Evolutionary conservation across 2,113 vertebrate genomes (phyloP).

Genomic region (Pluvianellus socialis): DNA sequence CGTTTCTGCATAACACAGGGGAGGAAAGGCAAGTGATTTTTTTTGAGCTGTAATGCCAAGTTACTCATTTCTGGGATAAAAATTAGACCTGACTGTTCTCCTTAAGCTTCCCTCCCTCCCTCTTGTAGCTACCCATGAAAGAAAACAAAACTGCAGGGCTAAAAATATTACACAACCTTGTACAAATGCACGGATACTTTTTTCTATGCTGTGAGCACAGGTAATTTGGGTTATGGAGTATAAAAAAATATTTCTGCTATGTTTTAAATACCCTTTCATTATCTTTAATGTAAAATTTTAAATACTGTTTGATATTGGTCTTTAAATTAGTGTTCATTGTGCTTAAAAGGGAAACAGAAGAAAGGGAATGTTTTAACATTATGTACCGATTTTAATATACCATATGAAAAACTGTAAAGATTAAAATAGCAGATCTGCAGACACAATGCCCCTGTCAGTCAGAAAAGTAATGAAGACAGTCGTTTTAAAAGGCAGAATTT

Average conservation of each 20-base stretch:
- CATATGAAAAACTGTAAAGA: background rate
- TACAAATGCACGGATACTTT: background rate
- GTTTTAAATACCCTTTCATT: background rate
- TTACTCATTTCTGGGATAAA: conserved; percentile 1
- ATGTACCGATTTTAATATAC: background rate
- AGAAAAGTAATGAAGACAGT: background rate
- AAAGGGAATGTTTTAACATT: background rate
- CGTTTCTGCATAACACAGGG: background rate
- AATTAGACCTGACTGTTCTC: conserved; percentile 1
- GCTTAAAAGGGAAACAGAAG: background rate
- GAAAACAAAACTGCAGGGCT: conserved; percentile 5
- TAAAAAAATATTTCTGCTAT: background rate
- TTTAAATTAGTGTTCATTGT: background rate
- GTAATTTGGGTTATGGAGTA: background rate
- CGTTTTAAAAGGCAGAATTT: background rate
- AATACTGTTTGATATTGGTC: background rate
- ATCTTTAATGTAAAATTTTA: background rate
- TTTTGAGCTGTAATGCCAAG: background rate
- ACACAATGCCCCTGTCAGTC: background rate
- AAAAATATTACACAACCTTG: background rate
- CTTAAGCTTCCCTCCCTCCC: background rate
- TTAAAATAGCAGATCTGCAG: background rate
- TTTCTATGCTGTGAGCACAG: background rate
- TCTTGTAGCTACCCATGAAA: background rate
- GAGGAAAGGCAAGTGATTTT: background rate